These are phyloP conservation scores for Esox masquinongy DNA, from an alignment of 2,797 vertebrate species.

Conservation along the genomic window DNA sequence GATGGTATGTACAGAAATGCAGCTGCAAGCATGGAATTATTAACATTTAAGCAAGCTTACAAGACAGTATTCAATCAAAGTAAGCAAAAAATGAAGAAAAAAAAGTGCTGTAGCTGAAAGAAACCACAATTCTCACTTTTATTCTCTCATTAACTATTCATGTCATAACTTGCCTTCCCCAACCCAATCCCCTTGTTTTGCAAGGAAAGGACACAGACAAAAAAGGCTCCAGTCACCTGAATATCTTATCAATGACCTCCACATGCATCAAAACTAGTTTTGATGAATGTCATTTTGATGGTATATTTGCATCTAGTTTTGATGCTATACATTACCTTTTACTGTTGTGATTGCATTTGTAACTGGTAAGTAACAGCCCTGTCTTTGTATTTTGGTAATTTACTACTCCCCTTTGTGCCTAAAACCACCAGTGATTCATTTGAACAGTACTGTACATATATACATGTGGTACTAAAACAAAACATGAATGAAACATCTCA, in stretches of 20 bases:
- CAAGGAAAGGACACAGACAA: conserved; percentile 22
- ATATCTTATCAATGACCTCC: conserved; percentile 46
- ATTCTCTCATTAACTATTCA: conserved; percentile 70
- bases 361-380: too few relatives aligned
- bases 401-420: too few relatives aligned
- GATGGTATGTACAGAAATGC: conserved; percentile 55
- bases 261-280: background rate
- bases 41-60: conserved; percentile 78
- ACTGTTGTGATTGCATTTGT: too few relatives aligned
- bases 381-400: too few relatives aligned
- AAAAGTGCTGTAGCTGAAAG: conserved; percentile 56
- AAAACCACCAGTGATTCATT: too few relatives aligned
- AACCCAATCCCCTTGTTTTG: conserved; percentile 33
- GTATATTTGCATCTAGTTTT: too few relatives aligned
- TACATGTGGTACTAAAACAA: background rate
- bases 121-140: conserved; percentile 55
- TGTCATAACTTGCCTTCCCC: conserved; percentile 48
- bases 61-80: conserved; percentile 76
- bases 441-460: too few relatives aligned
- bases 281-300: too few relatives aligned
- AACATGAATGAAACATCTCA: conserved; percentile 32
- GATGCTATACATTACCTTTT: too few relatives aligned
- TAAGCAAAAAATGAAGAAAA: conserved; percentile 68
- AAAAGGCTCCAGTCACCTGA: conserved; percentile 30
- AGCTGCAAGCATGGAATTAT: conserved; percentile 75